Evolutionary conservation across 2,888 invertebrate genomes (phyloP), one percentile per base, ranked within the genome.

Genomic region (Cataglyphis rosenhaueri): DNA sequence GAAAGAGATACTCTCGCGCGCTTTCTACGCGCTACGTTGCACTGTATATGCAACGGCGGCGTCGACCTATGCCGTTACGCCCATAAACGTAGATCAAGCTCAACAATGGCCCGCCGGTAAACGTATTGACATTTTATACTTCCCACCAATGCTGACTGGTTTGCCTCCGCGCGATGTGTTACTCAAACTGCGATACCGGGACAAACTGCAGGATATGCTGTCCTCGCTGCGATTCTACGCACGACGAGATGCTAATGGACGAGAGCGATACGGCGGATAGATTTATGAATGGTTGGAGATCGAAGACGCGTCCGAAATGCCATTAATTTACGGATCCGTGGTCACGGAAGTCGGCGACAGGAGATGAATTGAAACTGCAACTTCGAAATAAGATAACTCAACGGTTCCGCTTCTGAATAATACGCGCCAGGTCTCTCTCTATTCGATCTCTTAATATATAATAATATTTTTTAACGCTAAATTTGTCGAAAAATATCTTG

Each of bases 81-180:
- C 88, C 91, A 90, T 91, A 91, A 91, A 91, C 91, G 89, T 93
- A 91, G 90, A 92, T 93, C 93, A 92, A 89, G 89, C 85, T 70
- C 89, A 84, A 93, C 92, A 93, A 93, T 93, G 87, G 90, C 85
- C 83, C 75, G 84, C 89, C 90, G 92, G 93, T 91, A 91, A 92
- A 89, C 90, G 93, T 93, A 92, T 93, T 92, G 92, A 92, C 92
- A 90, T 90, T 91, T 92, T 91, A 91, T 92, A 90, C 90, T 89
- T 89, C 66, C 87, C 88, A 88, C 89, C 87, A 81, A 86, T 84
- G 86, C 76, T 85, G 86, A 84, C 85, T 89, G 86, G 84, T 85
- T 85, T 81, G 85, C 85, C 82, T 82, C 65, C 48, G 66, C 75
- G 78, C 82, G 74, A 74, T 83, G 85, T 88, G 91, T 90, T 90